Evolutionary conservation across 2,113 vertebrate species (phyloP).

Genomic region (Anthoscopus minutus): DNA sequence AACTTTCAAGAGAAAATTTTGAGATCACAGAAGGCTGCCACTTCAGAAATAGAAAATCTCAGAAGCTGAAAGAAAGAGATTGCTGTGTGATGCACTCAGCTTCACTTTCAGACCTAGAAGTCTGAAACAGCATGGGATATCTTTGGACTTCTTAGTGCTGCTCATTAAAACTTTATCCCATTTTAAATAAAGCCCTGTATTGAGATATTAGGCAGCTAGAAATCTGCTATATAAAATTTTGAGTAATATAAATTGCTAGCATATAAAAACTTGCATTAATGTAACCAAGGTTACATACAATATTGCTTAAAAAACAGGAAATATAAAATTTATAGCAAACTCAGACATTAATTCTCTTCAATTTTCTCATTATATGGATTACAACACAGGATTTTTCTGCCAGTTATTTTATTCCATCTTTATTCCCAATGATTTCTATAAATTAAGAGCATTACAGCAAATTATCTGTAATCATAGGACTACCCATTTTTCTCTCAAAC

Average conservation of each 20-base stretch:
- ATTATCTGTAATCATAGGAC: slow-evolving; percentile 37
- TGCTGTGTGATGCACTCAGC: not conserved
- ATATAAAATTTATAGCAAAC: not conserved
- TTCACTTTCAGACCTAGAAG: not conserved
- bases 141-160: not conserved
- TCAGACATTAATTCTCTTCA: not conserved
- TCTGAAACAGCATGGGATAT: not conserved
- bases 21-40: not conserved
- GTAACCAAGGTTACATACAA: not conserved
- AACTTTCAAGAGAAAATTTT: not conserved
- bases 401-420: slow-evolving; percentile 13
- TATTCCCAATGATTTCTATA: not conserved
- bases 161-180: not conserved
- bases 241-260: not conserved
- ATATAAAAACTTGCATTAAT: not conserved
- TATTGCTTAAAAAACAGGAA: not conserved
- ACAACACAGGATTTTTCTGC: slow-evolving; percentile 15
- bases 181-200: too few relatives aligned
- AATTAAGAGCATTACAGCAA: slow-evolving; percentile 39
- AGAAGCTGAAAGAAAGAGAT: not conserved
- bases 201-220: not conserved
- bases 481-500: slow-evolving; percentile 13
- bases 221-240: not conserved
- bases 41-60: not conserved
- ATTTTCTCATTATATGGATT: slow-evolving; percentile 15